These are phyloP conservation scores for Gallinago jamesoni DNA, from an alignment of 2,113 vertebrate species.

Conservation along the genomic window DNA sequence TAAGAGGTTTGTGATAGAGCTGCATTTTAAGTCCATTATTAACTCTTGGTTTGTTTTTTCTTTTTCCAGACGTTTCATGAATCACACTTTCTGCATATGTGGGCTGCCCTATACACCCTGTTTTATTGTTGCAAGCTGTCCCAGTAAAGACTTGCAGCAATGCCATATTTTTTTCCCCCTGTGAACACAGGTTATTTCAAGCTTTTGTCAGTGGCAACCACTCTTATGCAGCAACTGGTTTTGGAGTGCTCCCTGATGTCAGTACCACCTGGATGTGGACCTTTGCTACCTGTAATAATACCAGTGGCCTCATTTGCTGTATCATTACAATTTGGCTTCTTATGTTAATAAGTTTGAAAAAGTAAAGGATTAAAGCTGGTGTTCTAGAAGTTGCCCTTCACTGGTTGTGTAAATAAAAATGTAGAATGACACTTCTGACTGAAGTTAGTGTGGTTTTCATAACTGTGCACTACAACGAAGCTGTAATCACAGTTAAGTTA, in stretches of 20 bases:
- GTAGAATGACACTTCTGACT: constrained; percentile 82
- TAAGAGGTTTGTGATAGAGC: background rate
- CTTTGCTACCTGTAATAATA: constrained; percentile 88
- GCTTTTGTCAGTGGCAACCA: constrained; percentile 89
- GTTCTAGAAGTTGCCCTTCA: constrained; percentile 86
- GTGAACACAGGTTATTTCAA: constrained; percentile 89
- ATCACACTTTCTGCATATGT: constrained; percentile 74
- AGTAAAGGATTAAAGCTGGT: constrained; percentile 83
- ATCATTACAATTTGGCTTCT: constrained; percentile 91
- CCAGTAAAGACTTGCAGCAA: constrained; percentile 86
- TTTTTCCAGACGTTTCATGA: constrained; percentile 91
- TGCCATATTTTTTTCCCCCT: constrained; percentile 84
- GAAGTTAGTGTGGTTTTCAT: constrained; percentile 85
- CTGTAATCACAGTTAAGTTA: constrained; percentile 80
- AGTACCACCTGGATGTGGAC: constrained; percentile 84
- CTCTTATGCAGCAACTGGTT: constrained; percentile 87
- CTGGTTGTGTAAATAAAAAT: constrained; percentile 83
- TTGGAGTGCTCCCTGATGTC: constrained; percentile 89
- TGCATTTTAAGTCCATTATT: background rate
- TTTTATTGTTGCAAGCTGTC: constrained; percentile 84
- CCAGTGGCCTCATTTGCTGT: constrained; percentile 90
- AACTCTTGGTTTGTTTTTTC: background rate
- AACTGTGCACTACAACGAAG: constrained; percentile 81
- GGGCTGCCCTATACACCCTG: constrained; percentile 77
- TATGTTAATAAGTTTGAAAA: constrained; percentile 86